These are phyloP conservation scores for Caracal caracal DNA, from an alignment of 2,113 vertebrate genomes.

Conservation along the genomic window DNA sequence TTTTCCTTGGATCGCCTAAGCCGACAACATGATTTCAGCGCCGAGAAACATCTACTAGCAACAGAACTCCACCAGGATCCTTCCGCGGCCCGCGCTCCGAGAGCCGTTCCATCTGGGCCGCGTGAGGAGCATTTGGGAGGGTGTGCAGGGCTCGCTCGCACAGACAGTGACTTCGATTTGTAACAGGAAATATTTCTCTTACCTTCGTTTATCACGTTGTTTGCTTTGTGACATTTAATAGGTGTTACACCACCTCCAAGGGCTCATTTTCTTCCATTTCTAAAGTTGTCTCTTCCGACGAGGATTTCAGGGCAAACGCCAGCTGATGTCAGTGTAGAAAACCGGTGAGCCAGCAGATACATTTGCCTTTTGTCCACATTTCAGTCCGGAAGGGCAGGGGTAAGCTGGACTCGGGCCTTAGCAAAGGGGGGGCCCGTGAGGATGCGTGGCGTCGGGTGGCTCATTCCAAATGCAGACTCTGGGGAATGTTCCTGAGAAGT, in stretches of 20 bases:
- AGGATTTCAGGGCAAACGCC: not conserved
- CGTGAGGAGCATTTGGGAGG: accelerated
- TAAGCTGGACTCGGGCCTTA: not conserved
- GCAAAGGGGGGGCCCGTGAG: not conserved
- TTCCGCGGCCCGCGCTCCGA: accelerated
- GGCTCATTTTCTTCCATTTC: not conserved
- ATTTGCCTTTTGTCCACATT: not conserved
- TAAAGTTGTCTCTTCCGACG: not conserved
- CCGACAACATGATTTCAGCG: not conserved
- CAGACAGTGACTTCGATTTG: not conserved
- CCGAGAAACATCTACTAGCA: accelerated
- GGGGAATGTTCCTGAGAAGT: not conserved
- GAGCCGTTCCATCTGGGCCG: accelerated
- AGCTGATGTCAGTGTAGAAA: not conserved
- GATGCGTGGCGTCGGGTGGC: accelerated
- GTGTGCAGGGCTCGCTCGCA: accelerated
- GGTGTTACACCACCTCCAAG: not conserved
- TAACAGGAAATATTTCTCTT: not conserved
- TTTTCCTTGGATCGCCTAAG: not conserved
- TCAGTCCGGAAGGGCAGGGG: not conserved
- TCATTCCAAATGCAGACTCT: not conserved
- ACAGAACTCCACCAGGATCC: accelerated
- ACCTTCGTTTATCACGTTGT: accelerated
- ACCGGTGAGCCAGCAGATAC: accelerated
- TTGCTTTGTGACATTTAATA: not conserved